These are phyloP conservation scores for Catocala sponsa DNA, from an alignment of 2,888 invertebrate genomes.

Conservation along the genomic window DNA sequence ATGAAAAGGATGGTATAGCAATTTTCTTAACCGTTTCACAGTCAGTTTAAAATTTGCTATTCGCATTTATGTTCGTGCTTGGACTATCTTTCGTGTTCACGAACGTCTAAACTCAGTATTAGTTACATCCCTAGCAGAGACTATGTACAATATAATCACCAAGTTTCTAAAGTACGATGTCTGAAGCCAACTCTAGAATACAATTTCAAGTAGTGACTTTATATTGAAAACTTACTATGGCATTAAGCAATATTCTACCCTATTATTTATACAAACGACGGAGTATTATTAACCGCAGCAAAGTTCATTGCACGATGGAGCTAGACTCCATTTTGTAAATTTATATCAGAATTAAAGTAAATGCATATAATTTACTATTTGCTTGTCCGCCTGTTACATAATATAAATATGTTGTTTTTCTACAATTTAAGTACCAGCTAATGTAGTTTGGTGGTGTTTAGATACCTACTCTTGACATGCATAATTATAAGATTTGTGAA, in stretches of 20 bases:
- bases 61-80: too few relatives aligned
- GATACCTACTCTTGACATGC: too few relatives aligned
- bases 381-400: too few relatives aligned
- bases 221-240: conserved; percentile 25
- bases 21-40: too few relatives aligned
- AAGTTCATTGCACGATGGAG: background rate
- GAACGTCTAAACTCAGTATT: conserved; percentile 3
- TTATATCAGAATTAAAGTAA: background rate
- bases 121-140: conserved; percentile 7
- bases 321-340: background rate
- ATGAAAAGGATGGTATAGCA: too few relatives aligned
- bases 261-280: conserved; percentile 11
- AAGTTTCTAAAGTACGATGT: conserved; percentile 33
- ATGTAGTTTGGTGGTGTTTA: too few relatives aligned
- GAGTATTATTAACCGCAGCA: background rate
- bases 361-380: too few relatives aligned
- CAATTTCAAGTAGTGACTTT: conserved; percentile 30
- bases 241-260: conserved; percentile 12
- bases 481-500: too few relatives aligned
- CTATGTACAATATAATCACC: conserved; percentile 11
- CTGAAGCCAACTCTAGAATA: conserved; percentile 26
- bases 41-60: too few relatives aligned
- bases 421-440: too few relatives aligned
- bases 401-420: too few relatives aligned
- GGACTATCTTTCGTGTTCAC: background rate